Percentiles rank a stretch among this genome's conserved stretches.
These are phyloP conservation scores for Elachura formosa DNA, from an alignment of 2,113 vertebrate genomes.

Conservation along the genomic window DNA sequence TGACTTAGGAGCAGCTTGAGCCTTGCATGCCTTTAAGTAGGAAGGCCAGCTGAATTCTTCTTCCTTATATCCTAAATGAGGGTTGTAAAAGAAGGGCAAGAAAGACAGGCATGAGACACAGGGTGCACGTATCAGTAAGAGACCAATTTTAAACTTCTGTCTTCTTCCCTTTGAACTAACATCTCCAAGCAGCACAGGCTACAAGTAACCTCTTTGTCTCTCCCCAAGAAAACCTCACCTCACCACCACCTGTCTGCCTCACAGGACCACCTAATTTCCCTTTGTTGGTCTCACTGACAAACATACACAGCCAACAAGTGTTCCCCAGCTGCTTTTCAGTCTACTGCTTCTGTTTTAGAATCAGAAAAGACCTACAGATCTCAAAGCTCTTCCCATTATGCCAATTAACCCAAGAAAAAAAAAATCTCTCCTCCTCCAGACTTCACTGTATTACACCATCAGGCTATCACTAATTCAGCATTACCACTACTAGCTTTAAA, in stretches of 20 bases:
- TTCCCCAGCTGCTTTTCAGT: background rate
- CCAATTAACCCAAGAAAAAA: background rate
- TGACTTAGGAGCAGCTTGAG: slow-evolving; percentile 83
- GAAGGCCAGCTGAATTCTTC: slow-evolving; percentile 84
- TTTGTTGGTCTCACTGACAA: background rate
- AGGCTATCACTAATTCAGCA: background rate
- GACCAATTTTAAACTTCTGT: background rate
- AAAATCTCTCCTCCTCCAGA: background rate
- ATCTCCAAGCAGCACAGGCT: background rate
- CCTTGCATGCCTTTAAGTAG: slow-evolving; percentile 82
- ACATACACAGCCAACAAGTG: background rate
- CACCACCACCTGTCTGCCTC: background rate
- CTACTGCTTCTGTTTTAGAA: background rate
- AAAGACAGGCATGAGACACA: background rate
- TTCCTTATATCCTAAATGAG: slow-evolving; percentile 76
- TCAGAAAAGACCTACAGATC: background rate
- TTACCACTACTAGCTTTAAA: background rate
- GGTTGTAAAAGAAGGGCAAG: background rate
- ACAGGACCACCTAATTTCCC: background rate
- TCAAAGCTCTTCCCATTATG: background rate
- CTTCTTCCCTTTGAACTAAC: background rate
- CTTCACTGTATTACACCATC: background rate
- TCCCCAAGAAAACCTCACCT: background rate
- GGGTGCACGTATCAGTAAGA: background rate
- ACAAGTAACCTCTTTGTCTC: background rate